Percentiles rank a stretch among this genome's conserved stretches.
Conservation (phyloP, 2,113 vertebrate genomes). For the Mirounga angustirostris region DNA sequence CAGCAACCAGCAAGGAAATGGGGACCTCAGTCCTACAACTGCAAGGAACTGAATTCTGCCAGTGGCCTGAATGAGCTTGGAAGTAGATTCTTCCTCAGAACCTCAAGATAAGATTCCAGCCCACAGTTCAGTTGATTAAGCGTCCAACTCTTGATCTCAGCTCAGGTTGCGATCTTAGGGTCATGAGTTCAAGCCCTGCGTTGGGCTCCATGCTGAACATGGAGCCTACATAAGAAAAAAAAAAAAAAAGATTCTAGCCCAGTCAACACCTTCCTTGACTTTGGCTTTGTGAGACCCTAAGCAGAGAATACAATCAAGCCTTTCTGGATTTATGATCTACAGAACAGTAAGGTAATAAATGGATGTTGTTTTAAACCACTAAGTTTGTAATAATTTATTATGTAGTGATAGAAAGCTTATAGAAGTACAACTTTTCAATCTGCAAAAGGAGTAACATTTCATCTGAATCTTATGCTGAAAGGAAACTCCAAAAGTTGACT, state of each 20-base stretch:
- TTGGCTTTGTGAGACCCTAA: conserved; percentile 7
- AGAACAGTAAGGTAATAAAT: conserved; percentile 8
- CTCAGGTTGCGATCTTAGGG: neutral
- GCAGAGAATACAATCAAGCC: neutral
- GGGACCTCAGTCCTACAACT: neutral
- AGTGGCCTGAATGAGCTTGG: neutral
- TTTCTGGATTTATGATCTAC: neutral
- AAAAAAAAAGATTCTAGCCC: neutral
- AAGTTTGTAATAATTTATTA: neutral
- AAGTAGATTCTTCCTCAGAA: conserved; percentile 24
- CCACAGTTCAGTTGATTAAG: neutral
- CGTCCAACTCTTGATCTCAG: neutral
- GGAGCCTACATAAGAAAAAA: neutral
- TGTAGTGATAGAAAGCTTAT: neutral
- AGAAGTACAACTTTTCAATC: neutral
- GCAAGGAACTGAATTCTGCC: conserved; percentile 29
- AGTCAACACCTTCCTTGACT: neutral
- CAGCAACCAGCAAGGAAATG: conserved; percentile 4
- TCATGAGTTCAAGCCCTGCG: neutral
- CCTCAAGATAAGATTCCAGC: neutral
- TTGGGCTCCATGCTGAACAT: neutral
- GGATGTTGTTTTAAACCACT: conserved; percentile 46
- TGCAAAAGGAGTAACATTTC: conserved; percentile 23
- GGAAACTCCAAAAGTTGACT: neutral
- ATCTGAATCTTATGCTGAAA: conserved; percentile 20